Conservation (phyloP, 1,140 invertebrate species). For the Hydropsyche tenuis region DNA sequence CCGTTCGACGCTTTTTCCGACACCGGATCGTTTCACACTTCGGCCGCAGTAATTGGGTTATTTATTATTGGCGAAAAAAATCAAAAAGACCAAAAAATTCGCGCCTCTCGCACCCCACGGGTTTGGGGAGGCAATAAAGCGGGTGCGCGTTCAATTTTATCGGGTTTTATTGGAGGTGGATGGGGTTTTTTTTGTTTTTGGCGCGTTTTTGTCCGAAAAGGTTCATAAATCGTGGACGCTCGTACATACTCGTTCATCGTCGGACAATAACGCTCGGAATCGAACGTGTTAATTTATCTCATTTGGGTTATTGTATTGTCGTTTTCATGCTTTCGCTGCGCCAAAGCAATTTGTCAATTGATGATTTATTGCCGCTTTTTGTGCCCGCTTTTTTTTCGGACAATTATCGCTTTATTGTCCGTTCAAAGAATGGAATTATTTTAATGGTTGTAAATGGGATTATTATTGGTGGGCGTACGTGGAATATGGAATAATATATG, state of each 20-base stretch:
- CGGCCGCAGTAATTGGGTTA: constrained; percentile 28
- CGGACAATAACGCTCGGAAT: constrained; percentile 2
- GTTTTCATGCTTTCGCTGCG: too few relatives aligned
- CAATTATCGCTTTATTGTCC: too few relatives aligned
- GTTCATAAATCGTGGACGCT: constrained; percentile 29
- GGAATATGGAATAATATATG: too few relatives aligned
- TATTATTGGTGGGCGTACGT: too few relatives aligned
- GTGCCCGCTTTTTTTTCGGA: too few relatives aligned
- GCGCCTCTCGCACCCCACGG: not conserved
- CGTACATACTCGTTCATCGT: not conserved
- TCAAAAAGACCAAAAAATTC: not conserved
- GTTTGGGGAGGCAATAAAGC: constrained; percentile 4
- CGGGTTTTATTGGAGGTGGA: constrained; percentile 6
- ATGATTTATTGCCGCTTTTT: too few relatives aligned
- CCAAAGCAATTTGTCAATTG: too few relatives aligned
- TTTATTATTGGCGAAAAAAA: constrained; percentile 18
- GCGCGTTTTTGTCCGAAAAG: not conserved
- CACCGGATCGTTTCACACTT: constrained; percentile 17
- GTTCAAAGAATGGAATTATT: too few relatives aligned
- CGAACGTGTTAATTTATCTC: constrained; percentile 7
- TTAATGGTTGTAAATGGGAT: too few relatives aligned
- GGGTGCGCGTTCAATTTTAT: constrained; percentile 19
- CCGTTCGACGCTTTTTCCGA: not conserved
- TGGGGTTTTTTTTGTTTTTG: not conserved
- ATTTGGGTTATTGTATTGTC: not conserved